A percentile compares a stretch with the other conserved stretches of the same genome.
Evolutionary conservation across 1,140 invertebrate species (phyloP).

Genomic region (Heliconius hewitsoni): DNA sequence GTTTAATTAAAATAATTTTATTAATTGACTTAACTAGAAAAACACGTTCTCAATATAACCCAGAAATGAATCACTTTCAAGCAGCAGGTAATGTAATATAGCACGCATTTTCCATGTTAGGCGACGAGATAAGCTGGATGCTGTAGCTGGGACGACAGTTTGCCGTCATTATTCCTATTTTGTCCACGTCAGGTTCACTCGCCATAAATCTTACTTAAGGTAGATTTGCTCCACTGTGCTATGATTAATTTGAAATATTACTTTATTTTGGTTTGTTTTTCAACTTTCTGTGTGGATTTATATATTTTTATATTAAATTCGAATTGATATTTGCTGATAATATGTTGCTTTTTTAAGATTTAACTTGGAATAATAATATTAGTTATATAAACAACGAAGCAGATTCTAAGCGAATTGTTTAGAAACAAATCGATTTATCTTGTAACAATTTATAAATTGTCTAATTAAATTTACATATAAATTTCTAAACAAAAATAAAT

Average conservation of each 20-base stretch:
- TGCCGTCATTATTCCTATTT: slow-evolving; percentile 34
- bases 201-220: slow-evolving; percentile 35
- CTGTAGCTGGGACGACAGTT: slow-evolving; percentile 14
- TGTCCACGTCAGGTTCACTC: slow-evolving; percentile 29
- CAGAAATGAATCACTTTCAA: not conserved
- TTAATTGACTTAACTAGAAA: not conserved
- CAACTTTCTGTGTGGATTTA: no score
- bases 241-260: not conserved
- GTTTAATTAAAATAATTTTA: not conserved
- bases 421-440: no score
- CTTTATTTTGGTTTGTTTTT: no score
- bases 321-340: no score
- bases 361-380: no score
- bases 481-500: no score
- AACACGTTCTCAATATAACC: not conserved
- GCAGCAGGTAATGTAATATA: not conserved
- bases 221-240: slow-evolving; percentile 10
- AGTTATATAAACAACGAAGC: no score
- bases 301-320: no score
- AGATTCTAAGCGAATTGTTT: no score
- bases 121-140: slow-evolving; percentile 19
- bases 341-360: no score
- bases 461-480: no score
- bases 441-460: no score
- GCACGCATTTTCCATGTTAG: slow-evolving; percentile 21